Conservation (phyloP, 2,888 invertebrate genomes). For the Deroplatys truncata region DNA sequence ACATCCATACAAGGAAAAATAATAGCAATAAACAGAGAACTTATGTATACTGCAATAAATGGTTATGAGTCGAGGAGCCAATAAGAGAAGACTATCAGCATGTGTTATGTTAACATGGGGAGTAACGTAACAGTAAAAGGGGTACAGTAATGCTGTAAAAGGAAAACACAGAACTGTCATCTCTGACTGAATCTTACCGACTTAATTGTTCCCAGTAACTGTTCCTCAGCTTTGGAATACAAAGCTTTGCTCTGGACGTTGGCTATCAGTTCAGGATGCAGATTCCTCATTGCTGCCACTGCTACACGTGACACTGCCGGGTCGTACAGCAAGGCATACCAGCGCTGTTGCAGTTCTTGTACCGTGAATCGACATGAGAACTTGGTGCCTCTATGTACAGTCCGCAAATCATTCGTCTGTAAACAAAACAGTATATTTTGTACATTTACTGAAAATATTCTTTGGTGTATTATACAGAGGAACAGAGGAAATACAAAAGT, state of each 20-base stretch:
- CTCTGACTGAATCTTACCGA: conserved; percentile 54
- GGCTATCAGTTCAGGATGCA: conserved; percentile 86
- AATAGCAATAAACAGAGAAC: too few species aligned
- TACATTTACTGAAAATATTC: too few species aligned
- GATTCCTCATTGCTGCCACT: conserved; percentile 86
- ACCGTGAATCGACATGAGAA: conserved; percentile 94
- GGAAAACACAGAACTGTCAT: not conserved
- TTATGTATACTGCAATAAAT: too few species aligned
- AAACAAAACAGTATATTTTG: conserved; percentile 28
- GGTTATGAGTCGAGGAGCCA: too few species aligned
- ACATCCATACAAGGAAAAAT: too few species aligned
- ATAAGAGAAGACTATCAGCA: too few species aligned
- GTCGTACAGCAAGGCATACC: conserved; percentile 94
- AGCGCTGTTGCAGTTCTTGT: conserved; percentile 90
- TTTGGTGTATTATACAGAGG: too few species aligned
- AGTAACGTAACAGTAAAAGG: too few species aligned
- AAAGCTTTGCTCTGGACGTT: conserved; percentile 84
- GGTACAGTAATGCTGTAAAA: not conserved
- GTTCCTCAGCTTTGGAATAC: conserved; percentile 87
- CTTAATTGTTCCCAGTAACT: conserved; percentile 72
- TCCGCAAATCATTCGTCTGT: conserved; percentile 56
- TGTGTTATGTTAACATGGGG: too few species aligned
- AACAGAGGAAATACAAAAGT: too few species aligned
- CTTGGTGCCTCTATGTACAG: conserved; percentile 84
- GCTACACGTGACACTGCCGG: conserved; percentile 89